Evolutionary conservation across 23 tunicate genomes (phyloP).

Genomic region (Trididemnum clinides): DNA sequence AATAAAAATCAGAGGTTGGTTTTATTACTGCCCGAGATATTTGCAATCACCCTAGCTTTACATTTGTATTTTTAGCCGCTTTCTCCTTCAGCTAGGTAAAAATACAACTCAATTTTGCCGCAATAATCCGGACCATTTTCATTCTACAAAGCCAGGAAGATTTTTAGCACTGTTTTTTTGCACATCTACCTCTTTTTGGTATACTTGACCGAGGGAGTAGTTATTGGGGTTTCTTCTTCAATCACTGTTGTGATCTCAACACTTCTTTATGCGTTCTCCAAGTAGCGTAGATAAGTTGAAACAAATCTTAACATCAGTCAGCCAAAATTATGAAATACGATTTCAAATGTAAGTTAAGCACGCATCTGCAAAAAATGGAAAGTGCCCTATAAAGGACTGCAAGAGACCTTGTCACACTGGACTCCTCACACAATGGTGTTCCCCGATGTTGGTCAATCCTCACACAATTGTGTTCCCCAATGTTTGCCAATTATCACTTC

Average conservation of each 20-base stretch:
- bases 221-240: not conserved
- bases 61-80: not conserved
- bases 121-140: too few relatives aligned
- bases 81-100: too few relatives aligned
- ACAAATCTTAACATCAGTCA: not conserved
- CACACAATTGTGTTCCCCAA: too few relatives aligned
- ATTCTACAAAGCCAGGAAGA: too few relatives aligned
- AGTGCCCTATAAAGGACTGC: too few relatives aligned
- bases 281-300: not conserved
- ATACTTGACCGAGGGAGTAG: conserved; percentile 2
- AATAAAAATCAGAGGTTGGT: not conserved
- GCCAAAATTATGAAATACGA: not conserved
- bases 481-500: too few relatives aligned
- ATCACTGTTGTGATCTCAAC: not conserved
- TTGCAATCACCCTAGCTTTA: not conserved
- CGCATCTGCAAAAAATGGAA: conserved; percentile 10
- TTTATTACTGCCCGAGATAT: conserved; percentile 6
- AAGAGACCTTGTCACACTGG: too few relatives aligned
- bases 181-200: not conserved
- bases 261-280: not conserved
- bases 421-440: too few relatives aligned
- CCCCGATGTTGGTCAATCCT: too few relatives aligned
- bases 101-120: too few relatives aligned
- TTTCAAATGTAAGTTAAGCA: not conserved
- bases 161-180: not conserved